These are phyloP conservation scores for Heterotis niloticus DNA, from an alignment of 2,113 vertebrate species.

Conservation along the genomic window DNA sequence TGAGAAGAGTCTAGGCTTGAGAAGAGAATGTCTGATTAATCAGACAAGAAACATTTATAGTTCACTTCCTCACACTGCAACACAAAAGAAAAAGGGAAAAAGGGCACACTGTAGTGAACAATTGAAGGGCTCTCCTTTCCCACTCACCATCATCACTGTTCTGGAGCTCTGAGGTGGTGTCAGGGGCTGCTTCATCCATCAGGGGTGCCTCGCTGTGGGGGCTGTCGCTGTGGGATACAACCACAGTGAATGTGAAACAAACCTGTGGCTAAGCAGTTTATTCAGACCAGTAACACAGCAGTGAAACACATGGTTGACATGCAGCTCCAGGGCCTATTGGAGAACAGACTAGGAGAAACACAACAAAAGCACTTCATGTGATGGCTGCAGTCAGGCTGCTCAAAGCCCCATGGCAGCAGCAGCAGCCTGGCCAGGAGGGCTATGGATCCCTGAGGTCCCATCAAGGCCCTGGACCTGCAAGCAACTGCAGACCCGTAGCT, in stretches of 20 bases:
- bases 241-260: constrained; percentile 4
- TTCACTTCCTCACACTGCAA: background rate
- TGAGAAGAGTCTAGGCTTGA: no score
- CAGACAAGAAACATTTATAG: no score
- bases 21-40: no score
- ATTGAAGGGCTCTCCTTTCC: background rate
- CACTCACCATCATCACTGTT: constrained; percentile 88
- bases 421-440: no score
- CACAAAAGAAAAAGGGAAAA: background rate
- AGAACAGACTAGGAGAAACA: background rate
- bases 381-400: no score
- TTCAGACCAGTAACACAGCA: background rate
- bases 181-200: constrained; percentile 77
- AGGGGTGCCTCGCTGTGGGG: constrained; percentile 86
- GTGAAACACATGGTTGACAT: background rate
- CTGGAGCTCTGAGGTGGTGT: constrained; percentile 72
- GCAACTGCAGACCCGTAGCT: no score
- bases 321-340: background rate
- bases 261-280: background rate
- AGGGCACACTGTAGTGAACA: background rate
- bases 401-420: no score
- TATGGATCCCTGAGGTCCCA: no score
- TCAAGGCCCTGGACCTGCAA: no score
- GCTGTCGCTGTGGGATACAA: constrained; percentile 76
- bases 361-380: no score